Percentiles rank a stretch among this genome's conserved stretches.
phyloP scores from a whole-genome alignment of 23 tunicate genomes.

The Pegea sp. region DNA sequence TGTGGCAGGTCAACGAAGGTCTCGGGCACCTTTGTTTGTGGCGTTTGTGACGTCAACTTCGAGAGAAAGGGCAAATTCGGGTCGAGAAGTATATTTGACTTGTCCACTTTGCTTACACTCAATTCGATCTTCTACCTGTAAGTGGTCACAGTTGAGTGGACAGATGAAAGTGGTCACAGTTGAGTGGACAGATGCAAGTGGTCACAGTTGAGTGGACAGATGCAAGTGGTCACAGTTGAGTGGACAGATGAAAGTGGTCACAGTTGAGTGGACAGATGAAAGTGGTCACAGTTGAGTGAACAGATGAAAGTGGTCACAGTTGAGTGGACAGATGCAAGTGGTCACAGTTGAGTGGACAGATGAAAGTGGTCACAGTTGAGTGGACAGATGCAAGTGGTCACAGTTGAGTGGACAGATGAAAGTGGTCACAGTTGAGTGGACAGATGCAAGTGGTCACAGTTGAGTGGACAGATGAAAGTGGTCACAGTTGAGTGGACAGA shows the following conservation, averaged over 20 bases:
- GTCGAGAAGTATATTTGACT: slow-evolving; percentile 52
- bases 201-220: not conserved
- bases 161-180: not conserved
- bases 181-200: not conserved
- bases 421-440: too few species aligned
- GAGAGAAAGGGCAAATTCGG: slow-evolving; percentile 36
- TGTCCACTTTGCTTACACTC: slow-evolving; percentile 75
- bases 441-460: not conserved
- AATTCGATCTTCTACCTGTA: slow-evolving; percentile 56
- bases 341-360: not conserved
- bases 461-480: too few species aligned
- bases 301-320: not conserved
- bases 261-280: not conserved
- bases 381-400: not conserved
- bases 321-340: not conserved
- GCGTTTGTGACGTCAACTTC: slow-evolving; percentile 30
- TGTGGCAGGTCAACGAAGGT: not conserved
- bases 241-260: not conserved
- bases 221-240: not conserved
- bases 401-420: not conserved
- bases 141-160: too few species aligned
- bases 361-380: too few species aligned
- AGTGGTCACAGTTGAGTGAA: too few species aligned
- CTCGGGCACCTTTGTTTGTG: slow-evolving; percentile 30
- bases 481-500: too few species aligned